These are phyloP conservation scores for Falco naumanni DNA, from an alignment of 2,797 vertebrate genomes.

Conservation along the genomic window DNA sequence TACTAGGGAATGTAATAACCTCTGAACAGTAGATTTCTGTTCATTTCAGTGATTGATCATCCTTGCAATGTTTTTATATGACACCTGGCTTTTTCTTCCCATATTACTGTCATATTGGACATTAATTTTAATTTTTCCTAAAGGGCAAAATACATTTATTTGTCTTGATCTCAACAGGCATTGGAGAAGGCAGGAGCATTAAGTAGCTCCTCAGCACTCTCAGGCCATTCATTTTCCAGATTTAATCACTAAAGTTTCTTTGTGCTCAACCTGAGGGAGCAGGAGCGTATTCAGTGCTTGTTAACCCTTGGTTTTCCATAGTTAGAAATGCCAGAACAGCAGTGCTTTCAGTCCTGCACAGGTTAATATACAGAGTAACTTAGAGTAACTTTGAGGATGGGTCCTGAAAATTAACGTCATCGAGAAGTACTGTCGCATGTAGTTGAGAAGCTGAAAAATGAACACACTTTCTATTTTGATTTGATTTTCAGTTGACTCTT, in stretches of 20 bases:
- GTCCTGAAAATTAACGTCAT: not conserved
- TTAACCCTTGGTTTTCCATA: not conserved
- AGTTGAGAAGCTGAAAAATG: not conserved
- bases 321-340: not conserved
- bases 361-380: not conserved
- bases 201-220: not conserved
- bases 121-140: not conserved
- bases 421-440: not conserved
- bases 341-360: not conserved
- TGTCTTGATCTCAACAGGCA: not conserved
- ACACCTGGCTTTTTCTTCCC: not conserved
- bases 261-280: not conserved
- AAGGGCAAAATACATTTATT: slow-evolving; percentile 9
- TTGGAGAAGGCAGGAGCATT: not conserved
- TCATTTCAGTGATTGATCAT: not conserved
- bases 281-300: not conserved
- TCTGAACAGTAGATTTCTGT: not conserved
- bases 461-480: not conserved
- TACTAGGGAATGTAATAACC: not conserved
- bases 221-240: not conserved
- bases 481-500: not conserved
- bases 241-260: not conserved
- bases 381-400: not conserved
- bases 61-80: not conserved
- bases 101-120: not conserved